These are phyloP conservation scores for Epizoanthus illoricatus DNA, from an alignment of 92 coral and sea anemone genomes.

Conservation along the genomic window DNA sequence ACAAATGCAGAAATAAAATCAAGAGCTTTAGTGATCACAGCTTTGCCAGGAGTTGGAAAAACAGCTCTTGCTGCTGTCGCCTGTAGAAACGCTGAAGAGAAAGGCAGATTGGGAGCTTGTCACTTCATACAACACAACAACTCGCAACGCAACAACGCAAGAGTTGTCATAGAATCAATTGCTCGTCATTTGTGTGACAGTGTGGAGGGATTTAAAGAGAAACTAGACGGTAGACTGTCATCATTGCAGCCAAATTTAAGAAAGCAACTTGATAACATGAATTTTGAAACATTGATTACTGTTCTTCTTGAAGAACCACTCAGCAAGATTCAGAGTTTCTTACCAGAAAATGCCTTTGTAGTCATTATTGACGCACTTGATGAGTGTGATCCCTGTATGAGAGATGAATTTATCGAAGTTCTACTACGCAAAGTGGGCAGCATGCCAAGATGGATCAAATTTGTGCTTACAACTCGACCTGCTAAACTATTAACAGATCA, in stretches of 20 bases:
- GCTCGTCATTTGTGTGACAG: conserved; percentile 6
- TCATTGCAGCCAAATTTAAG: not conserved
- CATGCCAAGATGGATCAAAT: conserved; percentile 4
- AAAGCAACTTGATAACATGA: not conserved
- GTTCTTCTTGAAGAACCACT: conserved; percentile 13
- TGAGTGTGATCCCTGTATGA: not conserved
- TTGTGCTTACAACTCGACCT: conserved; percentile 7
- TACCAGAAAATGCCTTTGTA: not conserved
- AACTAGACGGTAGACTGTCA: not conserved
- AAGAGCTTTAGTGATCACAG: conserved; percentile 48
- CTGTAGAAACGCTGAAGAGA: not conserved
- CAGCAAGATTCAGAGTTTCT: not conserved
- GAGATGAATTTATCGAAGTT: not conserved
- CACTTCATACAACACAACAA: conserved; percentile 33
- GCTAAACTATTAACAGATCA: not conserved
- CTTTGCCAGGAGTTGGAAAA: conserved; percentile 13
- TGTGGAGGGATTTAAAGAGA: conserved; percentile 6
- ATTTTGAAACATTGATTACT: conserved; percentile 1
- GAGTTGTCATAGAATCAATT: conserved; percentile 8
- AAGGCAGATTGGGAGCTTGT: conserved; percentile 9
- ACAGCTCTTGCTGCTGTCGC: conserved; percentile 1
- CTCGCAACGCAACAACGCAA: conserved; percentile 18
- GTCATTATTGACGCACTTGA: conserved; percentile 19
- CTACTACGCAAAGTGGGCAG: not conserved
- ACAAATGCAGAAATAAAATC: conserved; percentile 28